A percentile compares a stretch with the other conserved stretches of the same genome.
phyloP scores from a whole-genome alignment of 2,888 invertebrate genomes.

The Glaucopsyche alexis region DNA sequence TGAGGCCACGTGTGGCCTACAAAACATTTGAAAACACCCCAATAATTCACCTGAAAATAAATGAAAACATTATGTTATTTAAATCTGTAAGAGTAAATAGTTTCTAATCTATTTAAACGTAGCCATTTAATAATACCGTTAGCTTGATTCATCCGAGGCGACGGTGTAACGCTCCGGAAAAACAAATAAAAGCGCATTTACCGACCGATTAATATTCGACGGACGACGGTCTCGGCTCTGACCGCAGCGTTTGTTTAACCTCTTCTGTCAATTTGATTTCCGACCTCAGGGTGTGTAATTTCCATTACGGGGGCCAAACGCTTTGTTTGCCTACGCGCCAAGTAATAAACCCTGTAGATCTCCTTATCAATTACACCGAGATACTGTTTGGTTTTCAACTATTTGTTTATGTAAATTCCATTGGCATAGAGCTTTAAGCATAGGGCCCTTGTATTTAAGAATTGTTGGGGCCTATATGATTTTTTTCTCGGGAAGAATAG shows the following conservation, averaged over 20 bases:
- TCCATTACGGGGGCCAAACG: conserved; percentile 72
- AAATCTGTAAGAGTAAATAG: not conserved
- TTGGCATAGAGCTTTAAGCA: no score
- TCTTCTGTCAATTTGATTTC: conserved; percentile 80
- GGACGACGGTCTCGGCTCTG: conserved; percentile 57
- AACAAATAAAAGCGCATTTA: conserved; percentile 77
- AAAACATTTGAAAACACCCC: no score
- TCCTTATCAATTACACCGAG: conserved; percentile 49
- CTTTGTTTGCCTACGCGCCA: conserved; percentile 69
- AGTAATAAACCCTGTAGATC: conserved; percentile 57
- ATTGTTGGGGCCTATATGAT: no score
- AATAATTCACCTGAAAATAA: no score
- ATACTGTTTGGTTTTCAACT: conserved; percentile 24
- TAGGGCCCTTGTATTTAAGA: no score
- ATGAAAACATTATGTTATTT: no score
- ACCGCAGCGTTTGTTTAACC: conserved; percentile 79
- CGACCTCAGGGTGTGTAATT: conserved; percentile 77
- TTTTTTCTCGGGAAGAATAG: no score
- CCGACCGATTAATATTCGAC: conserved; percentile 74
- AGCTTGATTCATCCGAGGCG: conserved; percentile 46
- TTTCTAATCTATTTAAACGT: conserved; percentile 25
- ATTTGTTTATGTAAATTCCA: conserved; percentile 12
- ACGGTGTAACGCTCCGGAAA: conserved; percentile 52
- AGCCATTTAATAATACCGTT: conserved; percentile 38
- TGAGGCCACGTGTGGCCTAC: no score